Percentiles rank a stretch among this genome's conserved stretches.
These are phyloP conservation scores for Cerastis leucographa DNA, from an alignment of 2,888 invertebrate species.

Conservation along the genomic window DNA sequence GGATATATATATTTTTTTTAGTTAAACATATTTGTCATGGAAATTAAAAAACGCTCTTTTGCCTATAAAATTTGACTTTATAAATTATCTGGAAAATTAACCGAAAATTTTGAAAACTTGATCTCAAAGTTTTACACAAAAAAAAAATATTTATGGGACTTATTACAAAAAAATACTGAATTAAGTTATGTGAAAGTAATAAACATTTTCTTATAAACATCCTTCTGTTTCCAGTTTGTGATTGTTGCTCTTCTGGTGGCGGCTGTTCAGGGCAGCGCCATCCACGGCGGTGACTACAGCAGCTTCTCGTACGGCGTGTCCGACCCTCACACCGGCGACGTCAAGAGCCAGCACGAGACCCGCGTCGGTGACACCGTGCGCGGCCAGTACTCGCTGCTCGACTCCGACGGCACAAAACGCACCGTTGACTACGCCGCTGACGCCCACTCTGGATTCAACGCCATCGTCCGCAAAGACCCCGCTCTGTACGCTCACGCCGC, in stretches of 20 bases:
- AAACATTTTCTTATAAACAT: not conserved
- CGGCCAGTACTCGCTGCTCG: constrained; percentile 88
- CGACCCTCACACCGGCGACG: constrained; percentile 88
- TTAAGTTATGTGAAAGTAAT: not conserved
- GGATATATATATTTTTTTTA: not conserved
- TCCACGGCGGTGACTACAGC: constrained; percentile 83
- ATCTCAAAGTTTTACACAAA: not conserved
- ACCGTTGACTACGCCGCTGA: constrained; percentile 91
- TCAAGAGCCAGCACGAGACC: constrained; percentile 91
- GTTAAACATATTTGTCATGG: no score
- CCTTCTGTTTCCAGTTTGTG: constrained; percentile 82
- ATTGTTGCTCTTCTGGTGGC: constrained; percentile 86
- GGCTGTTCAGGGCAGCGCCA: constrained; percentile 84
- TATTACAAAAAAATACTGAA: not conserved
- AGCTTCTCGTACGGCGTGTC: constrained; percentile 88
- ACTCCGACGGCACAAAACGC: constrained; percentile 92
- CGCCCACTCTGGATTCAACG: constrained; percentile 90
- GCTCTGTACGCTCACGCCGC: constrained; percentile 74
- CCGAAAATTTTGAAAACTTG: not conserved
- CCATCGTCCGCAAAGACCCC: constrained; percentile 89
- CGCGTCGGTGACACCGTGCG: constrained; percentile 92
- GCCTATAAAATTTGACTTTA: no score
- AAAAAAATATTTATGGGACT: not conserved
- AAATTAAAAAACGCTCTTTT: not conserved
- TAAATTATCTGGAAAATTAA: no score